Percentiles rank a stretch among this genome's conserved stretches.
These are phyloP conservation scores for Neuroterus valhalla DNA, from an alignment of 1,140 invertebrate genomes.

Conservation along the genomic window DNA sequence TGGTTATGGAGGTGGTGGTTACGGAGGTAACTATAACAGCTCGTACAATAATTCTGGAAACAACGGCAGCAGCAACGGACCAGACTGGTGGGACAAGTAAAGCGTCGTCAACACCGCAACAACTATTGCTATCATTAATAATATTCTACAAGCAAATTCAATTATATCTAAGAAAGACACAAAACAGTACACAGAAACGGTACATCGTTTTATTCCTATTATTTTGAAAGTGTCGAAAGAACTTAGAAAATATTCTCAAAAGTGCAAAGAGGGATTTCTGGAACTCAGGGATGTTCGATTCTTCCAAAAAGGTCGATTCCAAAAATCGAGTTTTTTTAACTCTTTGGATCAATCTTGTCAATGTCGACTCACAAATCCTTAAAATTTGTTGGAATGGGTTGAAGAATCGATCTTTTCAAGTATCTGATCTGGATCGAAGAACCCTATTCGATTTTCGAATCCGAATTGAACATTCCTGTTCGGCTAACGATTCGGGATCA, in stretches of 20 bases:
- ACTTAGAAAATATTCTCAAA: background rate
- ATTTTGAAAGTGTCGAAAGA: background rate
- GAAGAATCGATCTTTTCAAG: too few species aligned
- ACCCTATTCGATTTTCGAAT: too few species aligned
- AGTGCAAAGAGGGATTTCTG: background rate
- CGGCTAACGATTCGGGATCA: too few species aligned
- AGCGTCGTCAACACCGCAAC: slow-evolving; percentile 60
- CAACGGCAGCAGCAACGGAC: slow-evolving; percentile 64
- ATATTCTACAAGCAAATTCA: slow-evolving; percentile 72
- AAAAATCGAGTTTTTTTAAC: too few species aligned
- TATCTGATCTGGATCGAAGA: too few species aligned
- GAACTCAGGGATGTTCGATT: too few species aligned
- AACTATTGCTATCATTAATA: slow-evolving; percentile 71
- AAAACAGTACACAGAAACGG: slow-evolving; percentile 60
- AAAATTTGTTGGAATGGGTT: too few species aligned
- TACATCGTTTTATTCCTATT: slow-evolving; percentile 31
- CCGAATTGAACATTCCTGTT: too few species aligned
- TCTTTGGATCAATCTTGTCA: too few species aligned
- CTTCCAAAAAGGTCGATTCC: too few species aligned
- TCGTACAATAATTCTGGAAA: slow-evolving; percentile 67
- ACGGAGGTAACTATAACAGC: slow-evolving; percentile 67
- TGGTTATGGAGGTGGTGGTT: slow-evolving; percentile 60
- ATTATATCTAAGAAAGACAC: slow-evolving; percentile 71
- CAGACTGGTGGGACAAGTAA: slow-evolving; percentile 67
- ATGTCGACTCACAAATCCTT: too few species aligned